Percentiles rank a stretch among this genome's conserved stretches.
These are phyloP conservation scores for Sardina pilchardus DNA, from an alignment of 2,113 vertebrate genomes.

Conservation along the genomic window DNA sequence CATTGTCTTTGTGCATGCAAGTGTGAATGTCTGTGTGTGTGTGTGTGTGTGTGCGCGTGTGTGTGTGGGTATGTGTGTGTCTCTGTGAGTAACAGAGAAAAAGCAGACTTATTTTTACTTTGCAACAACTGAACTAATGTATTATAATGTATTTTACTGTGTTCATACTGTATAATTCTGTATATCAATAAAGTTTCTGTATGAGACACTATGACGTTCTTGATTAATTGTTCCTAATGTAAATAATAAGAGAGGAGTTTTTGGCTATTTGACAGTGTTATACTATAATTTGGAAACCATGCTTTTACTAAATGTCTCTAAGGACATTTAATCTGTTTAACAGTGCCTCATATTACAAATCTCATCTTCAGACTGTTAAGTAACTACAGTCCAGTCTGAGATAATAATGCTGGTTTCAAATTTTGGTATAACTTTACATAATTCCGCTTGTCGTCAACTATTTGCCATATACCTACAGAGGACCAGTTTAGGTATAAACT, in stretches of 20 bases:
- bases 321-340: background rate
- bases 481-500: no score
- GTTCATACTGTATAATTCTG: constrained; percentile 18
- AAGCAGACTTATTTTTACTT: constrained; percentile 12
- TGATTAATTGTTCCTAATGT: background rate
- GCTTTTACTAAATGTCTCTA: background rate
- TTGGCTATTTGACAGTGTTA: background rate
- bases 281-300: background rate
- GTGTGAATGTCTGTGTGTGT: constrained; percentile 25
- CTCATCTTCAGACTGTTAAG: background rate
- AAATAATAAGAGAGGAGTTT: background rate
- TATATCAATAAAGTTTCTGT: constrained; percentile 8
- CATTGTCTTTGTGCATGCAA: background rate
- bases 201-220: background rate
- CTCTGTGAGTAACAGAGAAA: constrained; percentile 26
- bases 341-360: background rate
- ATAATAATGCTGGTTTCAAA: no score
- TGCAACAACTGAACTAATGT: constrained; percentile 3
- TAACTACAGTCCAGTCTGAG: background rate
- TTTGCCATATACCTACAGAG: no score
- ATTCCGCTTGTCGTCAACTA: no score
- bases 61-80: constrained; percentile 23
- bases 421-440: no score
- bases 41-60: constrained; percentile 22
- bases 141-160: background rate